Evolutionary conservation across 2,113 vertebrate species (phyloP), one percentile per base, ranked within the genome.

Genomic region (Acanthisitta chloris): DNA sequence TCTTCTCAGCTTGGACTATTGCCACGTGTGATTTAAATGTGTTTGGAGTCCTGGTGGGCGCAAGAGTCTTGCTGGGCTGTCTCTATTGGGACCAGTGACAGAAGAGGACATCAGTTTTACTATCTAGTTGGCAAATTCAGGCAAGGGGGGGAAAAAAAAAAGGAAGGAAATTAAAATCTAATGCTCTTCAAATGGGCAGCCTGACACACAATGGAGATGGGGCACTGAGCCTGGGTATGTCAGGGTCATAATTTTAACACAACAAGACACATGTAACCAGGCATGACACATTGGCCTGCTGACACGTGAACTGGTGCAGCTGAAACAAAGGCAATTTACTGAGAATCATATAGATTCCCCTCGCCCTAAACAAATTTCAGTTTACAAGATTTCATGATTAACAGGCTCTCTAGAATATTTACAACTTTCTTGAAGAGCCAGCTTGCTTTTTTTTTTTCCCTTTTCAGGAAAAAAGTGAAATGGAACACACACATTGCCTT

Each of bases 231-330:
- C 95, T 95, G 94, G 92, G 83, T 90, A 88, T 96, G 92, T 97
- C 97, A 97, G 95, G 92, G 94, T 31, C 79, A 62, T 83, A 94
- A 92, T 92, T 89, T 97, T 97, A 98, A 98, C 92, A 77, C 69
- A 90, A 98, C 86, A 96, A 96, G 96, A 97, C 97, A 97, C 92
- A 86, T 96, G 89, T 97, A 97, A 96, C 93, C 79, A 95, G 96
- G 95, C 96, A 94, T 96, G 96, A 93, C 72, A 64, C 43, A 25
- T 31, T 45, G 81, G 87, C 19, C 1, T 38, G 94, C 90, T 95
- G 96, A 77, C 92, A 94, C 10, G 12, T 71, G 94, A 94, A 72
- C 19, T n/a, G 49, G 43, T 17, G 34, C 46, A 18, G 93, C 94
- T 62, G 88, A 95, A 95, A 97, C 34, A 80, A 96, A 96, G 93